Evolutionary conservation across 1,140 invertebrate species (phyloP).

Genomic region (Mya arenaria): DNA sequence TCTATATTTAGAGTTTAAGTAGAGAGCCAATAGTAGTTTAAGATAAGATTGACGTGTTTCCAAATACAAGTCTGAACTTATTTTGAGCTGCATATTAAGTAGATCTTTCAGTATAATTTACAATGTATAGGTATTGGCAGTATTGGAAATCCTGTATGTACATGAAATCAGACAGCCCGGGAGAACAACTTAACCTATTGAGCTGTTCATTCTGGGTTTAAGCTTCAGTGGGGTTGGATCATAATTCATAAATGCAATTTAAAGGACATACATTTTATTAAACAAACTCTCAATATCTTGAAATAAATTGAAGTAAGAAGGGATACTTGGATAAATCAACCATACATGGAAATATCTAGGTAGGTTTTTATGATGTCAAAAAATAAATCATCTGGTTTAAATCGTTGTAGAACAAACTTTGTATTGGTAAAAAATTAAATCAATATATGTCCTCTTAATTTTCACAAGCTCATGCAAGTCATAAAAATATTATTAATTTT

Average conservation of each 20-base stretch:
- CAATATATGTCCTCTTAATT: too few species aligned
- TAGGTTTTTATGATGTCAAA: not conserved
- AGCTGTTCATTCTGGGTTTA: conserved; percentile 43
- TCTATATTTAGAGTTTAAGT: conserved; percentile 50
- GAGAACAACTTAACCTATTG: conserved; percentile 27
- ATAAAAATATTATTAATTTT: too few species aligned
- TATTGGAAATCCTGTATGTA: conserved; percentile 40
- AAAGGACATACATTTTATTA: not conserved
- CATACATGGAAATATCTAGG: not conserved
- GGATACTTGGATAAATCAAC: not conserved
- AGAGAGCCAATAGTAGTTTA: conserved; percentile 5
- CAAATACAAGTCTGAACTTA: conserved; percentile 29
- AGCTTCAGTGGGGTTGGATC: conserved; percentile 19
- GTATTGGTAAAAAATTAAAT: too few species aligned
- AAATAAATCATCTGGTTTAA: not conserved
- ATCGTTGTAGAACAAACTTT: not conserved
- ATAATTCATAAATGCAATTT: not conserved
- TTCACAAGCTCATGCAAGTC: too few species aligned
- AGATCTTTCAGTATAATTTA: not conserved
- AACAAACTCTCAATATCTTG: not conserved
- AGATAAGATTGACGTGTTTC: not conserved
- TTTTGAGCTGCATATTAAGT: conserved; percentile 22
- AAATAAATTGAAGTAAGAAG: not conserved
- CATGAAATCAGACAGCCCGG: conserved; percentile 42
- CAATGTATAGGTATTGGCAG: not conserved